Conservation (phyloP, 2,113 vertebrate genomes). For the Amblyopsis rosae region DNA sequence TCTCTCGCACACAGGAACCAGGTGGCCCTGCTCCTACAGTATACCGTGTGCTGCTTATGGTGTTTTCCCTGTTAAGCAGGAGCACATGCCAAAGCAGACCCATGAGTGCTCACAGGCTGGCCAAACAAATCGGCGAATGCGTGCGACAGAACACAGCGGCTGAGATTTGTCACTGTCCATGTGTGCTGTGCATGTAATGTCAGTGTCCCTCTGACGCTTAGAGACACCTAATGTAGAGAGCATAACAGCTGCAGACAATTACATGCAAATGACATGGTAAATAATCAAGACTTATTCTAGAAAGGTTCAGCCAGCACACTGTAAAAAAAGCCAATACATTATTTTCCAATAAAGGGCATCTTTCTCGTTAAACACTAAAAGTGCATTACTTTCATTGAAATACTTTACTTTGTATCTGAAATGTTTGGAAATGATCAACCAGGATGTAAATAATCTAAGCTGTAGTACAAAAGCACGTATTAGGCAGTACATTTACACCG, state of each 20-base stretch:
- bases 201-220: constrained; percentile 5
- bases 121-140: constrained; percentile 12
- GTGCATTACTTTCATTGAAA: too few species aligned
- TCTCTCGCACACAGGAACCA: constrained; percentile 52
- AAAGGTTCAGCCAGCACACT: constrained; percentile 4
- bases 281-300: constrained; percentile 15
- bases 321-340: neutral
- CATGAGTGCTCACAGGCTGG: neutral
- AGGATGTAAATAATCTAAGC: too few species aligned
- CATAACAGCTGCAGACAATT: constrained; percentile 51
- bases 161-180: constrained; percentile 16
- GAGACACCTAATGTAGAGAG: constrained; percentile 11
- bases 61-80: constrained; percentile 9
- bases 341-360: neutral
- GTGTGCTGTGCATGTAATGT: constrained; percentile 11
- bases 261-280: constrained; percentile 40
- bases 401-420: too few species aligned
- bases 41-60: constrained; percentile 56
- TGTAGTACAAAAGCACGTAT: too few species aligned
- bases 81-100: constrained; percentile 22
- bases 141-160: neutral
- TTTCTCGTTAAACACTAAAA: neutral
- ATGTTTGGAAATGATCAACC: too few species aligned
- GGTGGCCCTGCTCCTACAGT: constrained; percentile 46
- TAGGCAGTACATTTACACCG: neutral